A percentile compares a stretch with the other conserved stretches of the same genome.
Evolutionary conservation across 2,888 invertebrate species (phyloP).

Genomic region (Flexamia atlantica): DNA sequence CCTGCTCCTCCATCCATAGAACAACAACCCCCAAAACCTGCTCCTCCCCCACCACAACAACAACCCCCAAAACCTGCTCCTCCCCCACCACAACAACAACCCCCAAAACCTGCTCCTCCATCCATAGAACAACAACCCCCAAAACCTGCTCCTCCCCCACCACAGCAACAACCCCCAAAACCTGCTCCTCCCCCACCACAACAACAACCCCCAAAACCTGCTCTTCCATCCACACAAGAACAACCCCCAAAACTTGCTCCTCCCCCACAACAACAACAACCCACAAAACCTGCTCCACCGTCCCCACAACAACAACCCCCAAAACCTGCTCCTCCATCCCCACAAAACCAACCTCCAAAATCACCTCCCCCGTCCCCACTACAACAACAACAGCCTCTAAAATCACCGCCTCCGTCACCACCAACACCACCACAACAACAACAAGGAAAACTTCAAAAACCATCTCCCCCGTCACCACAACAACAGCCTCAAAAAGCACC

Average conservation of each 20-base stretch:
- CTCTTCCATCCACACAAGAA: no score
- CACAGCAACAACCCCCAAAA: not conserved
- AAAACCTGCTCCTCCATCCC: not conserved
- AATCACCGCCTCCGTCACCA: not conserved
- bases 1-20: not conserved
- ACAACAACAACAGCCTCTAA: not conserved
- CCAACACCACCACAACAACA: not conserved
- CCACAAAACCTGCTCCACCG: not conserved
- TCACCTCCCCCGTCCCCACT: not conserved
- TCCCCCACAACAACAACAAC: not conserved
- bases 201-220: no score
- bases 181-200: constrained; percentile 1
- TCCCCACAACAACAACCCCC: not conserved
- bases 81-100: not conserved
- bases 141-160: not conserved
- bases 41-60: not conserved
- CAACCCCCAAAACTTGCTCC: not conserved
- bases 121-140: not conserved
- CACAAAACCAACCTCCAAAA: not conserved
- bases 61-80: not conserved
- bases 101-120: not conserved
- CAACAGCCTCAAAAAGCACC: not conserved
- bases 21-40: constrained; percentile 4
- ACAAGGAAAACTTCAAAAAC: not conserved
- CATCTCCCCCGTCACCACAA: not conserved